Conservation (phyloP, 1,140 invertebrate genomes). For the Coptotermes formosanus region DNA sequence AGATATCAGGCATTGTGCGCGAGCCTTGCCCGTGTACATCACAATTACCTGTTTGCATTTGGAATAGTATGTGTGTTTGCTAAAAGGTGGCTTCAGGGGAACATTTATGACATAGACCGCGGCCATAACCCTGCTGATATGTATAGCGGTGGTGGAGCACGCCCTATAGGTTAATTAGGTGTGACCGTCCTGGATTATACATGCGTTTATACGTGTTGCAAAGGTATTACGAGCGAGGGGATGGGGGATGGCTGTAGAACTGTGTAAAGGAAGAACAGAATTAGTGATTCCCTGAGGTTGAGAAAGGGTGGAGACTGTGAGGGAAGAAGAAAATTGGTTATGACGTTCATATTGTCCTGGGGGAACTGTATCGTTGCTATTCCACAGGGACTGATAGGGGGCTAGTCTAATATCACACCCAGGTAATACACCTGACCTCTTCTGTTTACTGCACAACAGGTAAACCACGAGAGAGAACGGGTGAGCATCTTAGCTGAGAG, state of each 20-base stretch:
- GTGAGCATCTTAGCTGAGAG: too few species aligned
- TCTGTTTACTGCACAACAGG: neutral
- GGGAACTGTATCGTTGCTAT: neutral
- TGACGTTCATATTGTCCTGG: neutral
- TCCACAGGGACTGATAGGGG: neutral
- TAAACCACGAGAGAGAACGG: neutral
- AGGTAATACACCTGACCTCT: neutral
- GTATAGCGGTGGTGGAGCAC: neutral
- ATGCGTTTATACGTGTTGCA: neutral
- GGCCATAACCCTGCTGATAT: neutral
- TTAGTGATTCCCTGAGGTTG: neutral
- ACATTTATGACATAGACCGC: neutral
- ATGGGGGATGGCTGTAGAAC: neutral
- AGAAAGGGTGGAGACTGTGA: neutral
- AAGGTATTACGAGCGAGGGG: neutral
- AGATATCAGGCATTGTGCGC: neutral
- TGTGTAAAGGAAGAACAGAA: neutral
- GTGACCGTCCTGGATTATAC: neutral
- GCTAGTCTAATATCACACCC: neutral
- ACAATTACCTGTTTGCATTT: neutral
- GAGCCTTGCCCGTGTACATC: neutral
- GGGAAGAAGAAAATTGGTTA: neutral
- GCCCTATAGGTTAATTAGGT: constrained; percentile 4
- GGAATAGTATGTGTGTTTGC: neutral
- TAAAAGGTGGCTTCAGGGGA: neutral